Base-by-base conservation (phyloP, 2,888 invertebrate species). In the Argynnis bischoffii region DNA sequence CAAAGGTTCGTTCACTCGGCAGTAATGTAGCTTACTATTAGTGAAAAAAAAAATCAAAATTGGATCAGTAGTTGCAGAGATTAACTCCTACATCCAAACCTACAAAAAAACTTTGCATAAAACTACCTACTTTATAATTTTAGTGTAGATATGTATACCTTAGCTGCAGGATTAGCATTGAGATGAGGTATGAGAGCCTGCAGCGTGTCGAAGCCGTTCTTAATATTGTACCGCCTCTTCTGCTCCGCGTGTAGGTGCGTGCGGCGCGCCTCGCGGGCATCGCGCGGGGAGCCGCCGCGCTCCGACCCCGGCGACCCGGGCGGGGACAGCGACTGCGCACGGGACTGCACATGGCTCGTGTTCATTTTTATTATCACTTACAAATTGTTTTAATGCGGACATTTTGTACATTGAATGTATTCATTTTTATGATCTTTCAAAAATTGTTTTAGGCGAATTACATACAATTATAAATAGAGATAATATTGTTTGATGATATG, bases 241-340 rank as follows among this genome's bases (percentile, higher is more conserved):
- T 99, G 98, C 83, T 99, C 99, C 0, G 99, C 98, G 87, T 98
- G 98, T 77, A 98, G 96, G 87, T 99, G 99, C 15, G 97, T 97
- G 71, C 96, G 97, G 65, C 98, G 94, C 77, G 97, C 95, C 82
- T 97, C 95, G 74, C 95, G 87, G 77, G 93, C 87, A 16, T 80
- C 85, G 69, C 84, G 81, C 56, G 92, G 84, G 74, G 94, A 92
- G 0, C 83, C 82, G 74, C 94, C 92, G 3, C 83, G 82, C 46
- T 84, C 72, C 81, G 82, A 72, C 31, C 68, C 54, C 51, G 92
- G 83, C 74, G 94, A 92, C 1, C 82, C 82, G 72, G 88, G 79
- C 50, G 89, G 81, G n/a, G 55, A 64, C 61, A 66, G 73, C 35
- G 75, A 75, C 72, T 71, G 68, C 48, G 66, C 70, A 6, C 70